Conservation (phyloP, 2,888 invertebrate genomes). For the Polydrusus cervinus region DNA sequence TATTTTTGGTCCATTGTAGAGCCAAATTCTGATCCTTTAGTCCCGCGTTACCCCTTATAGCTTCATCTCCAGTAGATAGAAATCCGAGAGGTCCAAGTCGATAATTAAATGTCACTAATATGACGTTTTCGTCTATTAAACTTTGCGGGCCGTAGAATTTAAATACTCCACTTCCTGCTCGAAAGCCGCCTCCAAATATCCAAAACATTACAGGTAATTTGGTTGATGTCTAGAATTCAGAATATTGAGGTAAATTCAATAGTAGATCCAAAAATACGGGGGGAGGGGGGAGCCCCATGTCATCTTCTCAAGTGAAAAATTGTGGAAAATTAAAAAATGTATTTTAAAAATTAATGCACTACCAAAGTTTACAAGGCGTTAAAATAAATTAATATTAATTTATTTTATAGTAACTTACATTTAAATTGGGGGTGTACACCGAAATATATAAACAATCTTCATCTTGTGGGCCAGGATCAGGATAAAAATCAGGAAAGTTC, state of each 20-base stretch:
- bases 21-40: slow-evolving; percentile 44
- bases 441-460: slow-evolving; percentile 43
- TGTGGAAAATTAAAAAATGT: too few species aligned
- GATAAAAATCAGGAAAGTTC: slow-evolving; percentile 35
- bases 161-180: slow-evolving; percentile 64
- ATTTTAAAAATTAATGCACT: too few species aligned
- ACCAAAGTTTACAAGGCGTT: too few species aligned
- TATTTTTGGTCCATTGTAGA: slow-evolving; percentile 36
- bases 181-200: slow-evolving; percentile 66
- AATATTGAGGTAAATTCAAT: neutral
- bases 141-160: slow-evolving; percentile 67
- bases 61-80: slow-evolving; percentile 41
- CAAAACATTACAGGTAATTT: slow-evolving; percentile 65
- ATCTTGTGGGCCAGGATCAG: slow-evolving; percentile 38
- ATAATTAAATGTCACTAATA: slow-evolving; percentile 65
- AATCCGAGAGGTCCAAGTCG: slow-evolving; percentile 54
- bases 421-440: slow-evolving; percentile 40
- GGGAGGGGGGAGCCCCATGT: too few species aligned
- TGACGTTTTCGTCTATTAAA: slow-evolving; percentile 61
- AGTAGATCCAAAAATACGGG: neutral
- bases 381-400: too few species aligned
- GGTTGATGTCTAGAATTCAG: slow-evolving; percentile 23
- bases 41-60: slow-evolving; percentile 41
- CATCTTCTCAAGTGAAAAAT: too few species aligned
- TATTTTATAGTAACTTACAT: too few species aligned